phyloP scores from a whole-genome alignment of 2,113 vertebrate species.

The Dicentrarchus labrax region DNA sequence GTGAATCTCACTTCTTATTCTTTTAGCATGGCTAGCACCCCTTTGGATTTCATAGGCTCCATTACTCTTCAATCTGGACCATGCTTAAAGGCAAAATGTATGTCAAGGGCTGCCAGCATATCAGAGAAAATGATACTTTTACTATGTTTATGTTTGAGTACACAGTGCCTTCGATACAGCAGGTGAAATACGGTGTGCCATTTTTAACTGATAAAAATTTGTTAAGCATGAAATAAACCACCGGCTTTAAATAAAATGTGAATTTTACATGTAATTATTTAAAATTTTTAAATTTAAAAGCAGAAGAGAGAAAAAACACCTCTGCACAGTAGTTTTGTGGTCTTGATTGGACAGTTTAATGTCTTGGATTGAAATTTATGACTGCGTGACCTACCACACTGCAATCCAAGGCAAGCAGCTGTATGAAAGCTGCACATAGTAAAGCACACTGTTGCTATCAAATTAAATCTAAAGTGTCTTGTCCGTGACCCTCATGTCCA shows the following conservation, averaged over 20 bases:
- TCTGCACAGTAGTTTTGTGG: neutral
- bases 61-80: conserved; percentile 77
- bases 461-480: conserved; percentile 53
- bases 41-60: conserved; percentile 78
- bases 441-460: conserved; percentile 42
- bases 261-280: conserved; percentile 38
- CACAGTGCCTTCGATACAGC: neutral
- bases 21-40: conserved; percentile 61
- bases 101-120: conserved; percentile 41
- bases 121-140: conserved; percentile 38
- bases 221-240: conserved; percentile 2
- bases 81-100: conserved; percentile 70
- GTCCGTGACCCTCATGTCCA: conserved; percentile 52
- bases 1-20: conserved; percentile 71
- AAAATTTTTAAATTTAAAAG: conserved; percentile 32
- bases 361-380: conserved; percentile 57
- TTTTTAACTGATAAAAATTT: neutral
- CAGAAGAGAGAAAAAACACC: conserved; percentile 1
- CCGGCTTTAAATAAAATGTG: conserved; percentile 2
- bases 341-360: conserved; percentile 63
- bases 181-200: neutral
- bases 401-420: conserved; percentile 40
- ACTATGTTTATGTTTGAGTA: conserved; percentile 23
- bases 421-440: conserved; percentile 29
- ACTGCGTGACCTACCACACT: conserved; percentile 20